Percentiles rank a stretch among this genome's conserved stretches.
Evolutionary conservation across 1,140 invertebrate genomes (phyloP).

Genomic region (Aphidius ervi): DNA sequence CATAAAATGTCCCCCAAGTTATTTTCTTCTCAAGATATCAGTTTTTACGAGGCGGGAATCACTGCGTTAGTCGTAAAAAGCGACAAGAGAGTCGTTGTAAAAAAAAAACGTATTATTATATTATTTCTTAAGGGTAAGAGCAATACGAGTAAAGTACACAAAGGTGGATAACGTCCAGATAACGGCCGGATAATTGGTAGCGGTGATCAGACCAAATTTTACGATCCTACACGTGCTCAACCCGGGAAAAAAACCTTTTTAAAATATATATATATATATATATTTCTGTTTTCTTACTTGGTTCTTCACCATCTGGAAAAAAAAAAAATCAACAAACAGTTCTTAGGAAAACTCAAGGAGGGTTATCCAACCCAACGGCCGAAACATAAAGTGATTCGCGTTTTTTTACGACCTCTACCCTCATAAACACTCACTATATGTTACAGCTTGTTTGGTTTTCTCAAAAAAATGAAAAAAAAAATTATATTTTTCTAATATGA

Average conservation of each 20-base stretch:
- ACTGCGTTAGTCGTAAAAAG: conserved; percentile 54
- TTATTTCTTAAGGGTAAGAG: background rate
- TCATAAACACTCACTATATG: conserved; percentile 49
- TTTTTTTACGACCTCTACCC: conserved; percentile 45
- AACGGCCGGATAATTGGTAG: conserved; percentile 54
- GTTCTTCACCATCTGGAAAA: conserved; percentile 6
- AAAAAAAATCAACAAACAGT: conserved; percentile 25
- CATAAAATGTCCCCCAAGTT: conserved; percentile 1
- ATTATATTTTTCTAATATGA: too few relatives aligned
- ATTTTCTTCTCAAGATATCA: background rate
- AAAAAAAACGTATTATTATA: conserved; percentile 6
- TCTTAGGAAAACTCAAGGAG: conserved; percentile 26
- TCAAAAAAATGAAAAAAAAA: conserved; percentile 23
- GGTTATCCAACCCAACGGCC: conserved; percentile 31
- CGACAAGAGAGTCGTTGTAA: conserved; percentile 32
- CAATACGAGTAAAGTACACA: background rate
- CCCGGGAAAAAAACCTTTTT: conserved; percentile 25
- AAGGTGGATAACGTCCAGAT: conserved; percentile 46
- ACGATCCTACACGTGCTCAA: conserved; percentile 48
- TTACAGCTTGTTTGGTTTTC: conserved; percentile 48
- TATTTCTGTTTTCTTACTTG: conserved; percentile 23
- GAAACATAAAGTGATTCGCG: conserved; percentile 35
- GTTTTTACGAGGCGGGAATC: conserved; percentile 52
- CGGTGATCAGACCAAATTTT: conserved; percentile 54
- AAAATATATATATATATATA: background rate